These are phyloP conservation scores for Calephelis nemesis DNA, from an alignment of 1,140 invertebrate genomes.

Conservation along the genomic window DNA sequence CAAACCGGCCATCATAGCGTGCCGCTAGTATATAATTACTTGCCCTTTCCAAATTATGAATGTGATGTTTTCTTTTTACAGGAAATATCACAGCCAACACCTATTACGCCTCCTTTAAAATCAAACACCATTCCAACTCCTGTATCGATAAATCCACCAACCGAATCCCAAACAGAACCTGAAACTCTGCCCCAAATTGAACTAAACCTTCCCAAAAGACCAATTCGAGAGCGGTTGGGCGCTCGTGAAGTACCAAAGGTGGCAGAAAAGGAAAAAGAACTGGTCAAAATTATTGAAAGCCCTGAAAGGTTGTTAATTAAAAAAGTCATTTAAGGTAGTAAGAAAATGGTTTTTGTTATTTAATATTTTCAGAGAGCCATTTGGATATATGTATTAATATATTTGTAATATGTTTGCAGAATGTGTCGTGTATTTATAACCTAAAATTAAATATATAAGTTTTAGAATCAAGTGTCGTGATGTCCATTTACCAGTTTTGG, in stretches of 20 bases:
- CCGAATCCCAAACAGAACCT: constrained; percentile 37
- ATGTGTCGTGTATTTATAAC: too few relatives aligned
- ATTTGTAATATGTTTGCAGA: neutral
- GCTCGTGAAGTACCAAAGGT: constrained; percentile 41
- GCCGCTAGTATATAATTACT: too few relatives aligned
- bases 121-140: constrained; percentile 28
- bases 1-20: too few relatives aligned
- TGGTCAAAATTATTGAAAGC: constrained; percentile 39
- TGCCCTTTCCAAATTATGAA: neutral
- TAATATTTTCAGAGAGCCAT: constrained; percentile 19
- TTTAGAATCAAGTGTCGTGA: too few relatives aligned
- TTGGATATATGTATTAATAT: too few relatives aligned
- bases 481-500: too few relatives aligned
- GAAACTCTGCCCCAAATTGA: constrained; percentile 71
- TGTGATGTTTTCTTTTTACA: constrained; percentile 38
- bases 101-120: constrained; percentile 49
- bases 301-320: constrained; percentile 72
- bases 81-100: constrained; percentile 58
- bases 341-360: constrained; percentile 34
- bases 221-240: constrained; percentile 68
- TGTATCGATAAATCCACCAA: neutral
- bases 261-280: constrained; percentile 44
- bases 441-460: too few relatives aligned
- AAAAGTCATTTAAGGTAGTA: constrained; percentile 60
- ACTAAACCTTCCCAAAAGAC: constrained; percentile 73